Evolutionary conservation across 2,113 vertebrate genomes (phyloP).

Genomic region (Notechis scutatus): DNA sequence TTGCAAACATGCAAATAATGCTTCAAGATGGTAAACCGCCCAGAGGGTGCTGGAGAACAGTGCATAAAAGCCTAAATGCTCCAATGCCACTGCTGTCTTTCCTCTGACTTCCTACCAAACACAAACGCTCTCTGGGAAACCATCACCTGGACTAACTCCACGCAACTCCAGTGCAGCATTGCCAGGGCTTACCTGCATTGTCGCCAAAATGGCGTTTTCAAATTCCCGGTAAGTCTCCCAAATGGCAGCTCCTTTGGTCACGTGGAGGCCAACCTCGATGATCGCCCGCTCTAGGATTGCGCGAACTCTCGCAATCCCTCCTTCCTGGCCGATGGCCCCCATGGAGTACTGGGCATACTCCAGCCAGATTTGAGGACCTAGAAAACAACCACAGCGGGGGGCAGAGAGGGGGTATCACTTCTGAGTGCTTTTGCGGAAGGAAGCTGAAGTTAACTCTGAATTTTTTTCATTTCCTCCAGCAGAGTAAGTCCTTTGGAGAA

Average conservation of each 20-base stretch:
- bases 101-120: not conserved
- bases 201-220: slow-evolving; percentile 89
- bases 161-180: not conserved
- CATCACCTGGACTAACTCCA: not conserved
- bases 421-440: not conserved
- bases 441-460: not conserved
- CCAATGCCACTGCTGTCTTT: not conserved
- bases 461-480: not conserved
- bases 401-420: not conserved
- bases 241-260: slow-evolving; percentile 86
- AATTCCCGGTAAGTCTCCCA: slow-evolving; percentile 97
- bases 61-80: not conserved
- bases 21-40: too few relatives aligned
- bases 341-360: slow-evolving; percentile 96
- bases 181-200: slow-evolving; percentile 79
- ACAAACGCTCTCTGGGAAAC: not conserved
- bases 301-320: slow-evolving; percentile 87
- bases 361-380: slow-evolving; percentile 97
- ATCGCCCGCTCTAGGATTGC: slow-evolving; percentile 87
- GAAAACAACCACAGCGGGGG: not conserved
- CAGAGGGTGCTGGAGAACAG: too few relatives aligned
- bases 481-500: not conserved
- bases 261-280: slow-evolving; percentile 88
- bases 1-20: too few relatives aligned
- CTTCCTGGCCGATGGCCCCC: slow-evolving; percentile 88